Percentiles rank a stretch among this genome's conserved stretches.
Evolutionary conservation across 2,888 invertebrate genomes (phyloP).

Genomic region (Corbicula japonica): DNA sequence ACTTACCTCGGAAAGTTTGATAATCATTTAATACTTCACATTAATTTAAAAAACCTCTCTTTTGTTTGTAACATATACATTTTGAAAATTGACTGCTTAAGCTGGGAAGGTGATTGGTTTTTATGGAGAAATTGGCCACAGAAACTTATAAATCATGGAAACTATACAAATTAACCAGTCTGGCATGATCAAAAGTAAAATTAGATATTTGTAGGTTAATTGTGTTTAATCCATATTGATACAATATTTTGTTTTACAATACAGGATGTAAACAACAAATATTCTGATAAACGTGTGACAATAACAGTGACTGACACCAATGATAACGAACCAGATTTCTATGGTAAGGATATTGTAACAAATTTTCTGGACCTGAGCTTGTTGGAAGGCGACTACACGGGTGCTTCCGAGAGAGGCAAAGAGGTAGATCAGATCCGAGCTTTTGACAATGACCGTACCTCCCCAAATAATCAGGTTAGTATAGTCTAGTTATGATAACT

Average conservation of each 20-base stretch:
- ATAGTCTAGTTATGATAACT: background rate
- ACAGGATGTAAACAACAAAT: conserved; percentile 34
- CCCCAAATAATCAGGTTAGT: conserved; percentile 61
- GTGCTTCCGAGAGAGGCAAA: background rate
- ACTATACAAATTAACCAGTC: no score
- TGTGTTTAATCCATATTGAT: no score
- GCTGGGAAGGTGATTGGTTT: no score
- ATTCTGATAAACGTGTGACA: conserved; percentile 28
- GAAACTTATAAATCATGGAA: no score
- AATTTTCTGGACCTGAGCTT: conserved; percentile 38
- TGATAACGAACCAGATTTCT: conserved; percentile 48
- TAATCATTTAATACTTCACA: no score
- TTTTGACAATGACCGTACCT: conserved; percentile 54
- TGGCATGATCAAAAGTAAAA: no score
- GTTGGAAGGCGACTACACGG: conserved; percentile 43
- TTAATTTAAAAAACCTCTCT: no score
- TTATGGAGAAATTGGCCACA: no score
- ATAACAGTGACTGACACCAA: conserved; percentile 49
- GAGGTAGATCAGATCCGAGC: conserved; percentile 39
- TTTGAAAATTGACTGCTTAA: no score
- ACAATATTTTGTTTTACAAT: conserved; percentile 6
- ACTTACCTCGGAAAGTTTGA: no score
- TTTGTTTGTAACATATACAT: no score
- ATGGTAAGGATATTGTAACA: background rate
- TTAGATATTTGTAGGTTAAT: no score